Conservation (phyloP, 2,888 invertebrate genomes). For the Chirona hameri region DNA sequence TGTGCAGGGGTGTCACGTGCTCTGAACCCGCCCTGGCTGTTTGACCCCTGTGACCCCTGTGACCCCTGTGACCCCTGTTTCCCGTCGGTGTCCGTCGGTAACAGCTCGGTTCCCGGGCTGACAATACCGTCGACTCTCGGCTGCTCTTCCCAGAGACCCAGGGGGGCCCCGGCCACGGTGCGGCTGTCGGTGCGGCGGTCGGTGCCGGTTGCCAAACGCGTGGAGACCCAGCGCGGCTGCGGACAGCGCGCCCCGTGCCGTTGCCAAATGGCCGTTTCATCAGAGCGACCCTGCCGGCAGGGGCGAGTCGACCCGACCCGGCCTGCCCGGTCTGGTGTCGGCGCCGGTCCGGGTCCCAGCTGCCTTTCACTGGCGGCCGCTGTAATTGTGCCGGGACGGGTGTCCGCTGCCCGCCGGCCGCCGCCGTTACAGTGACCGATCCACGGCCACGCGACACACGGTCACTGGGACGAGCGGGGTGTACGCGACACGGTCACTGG, state of each 20-base stretch:
- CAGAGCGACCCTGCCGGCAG: neutral
- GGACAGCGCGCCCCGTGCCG: neutral
- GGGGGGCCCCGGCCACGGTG: too few species aligned
- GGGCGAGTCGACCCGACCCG: neutral
- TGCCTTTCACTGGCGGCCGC: neutral
- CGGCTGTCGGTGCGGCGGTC: neutral
- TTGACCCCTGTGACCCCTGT: too few species aligned
- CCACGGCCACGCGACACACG: neutral
- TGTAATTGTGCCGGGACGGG: neutral
- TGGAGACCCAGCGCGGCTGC: neutral
- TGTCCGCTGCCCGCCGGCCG: neutral
- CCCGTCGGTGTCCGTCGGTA: too few species aligned
- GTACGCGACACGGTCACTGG: too few species aligned
- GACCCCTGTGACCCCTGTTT: too few species aligned
- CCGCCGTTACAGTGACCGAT: neutral
- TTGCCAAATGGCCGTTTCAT: slow-evolving; percentile 12
- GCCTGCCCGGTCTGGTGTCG: neutral
- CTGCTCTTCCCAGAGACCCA: too few species aligned
- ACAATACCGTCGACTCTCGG: too few species aligned
- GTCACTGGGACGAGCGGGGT: too few species aligned
- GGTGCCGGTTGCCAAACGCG: neutral
- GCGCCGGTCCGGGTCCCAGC: neutral
- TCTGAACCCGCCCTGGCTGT: too few species aligned
- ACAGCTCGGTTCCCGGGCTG: too few species aligned
- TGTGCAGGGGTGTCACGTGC: too few species aligned